Evolutionary conservation across 2,888 invertebrate species (phyloP).

Genomic region (Hypomecis atomaria): DNA sequence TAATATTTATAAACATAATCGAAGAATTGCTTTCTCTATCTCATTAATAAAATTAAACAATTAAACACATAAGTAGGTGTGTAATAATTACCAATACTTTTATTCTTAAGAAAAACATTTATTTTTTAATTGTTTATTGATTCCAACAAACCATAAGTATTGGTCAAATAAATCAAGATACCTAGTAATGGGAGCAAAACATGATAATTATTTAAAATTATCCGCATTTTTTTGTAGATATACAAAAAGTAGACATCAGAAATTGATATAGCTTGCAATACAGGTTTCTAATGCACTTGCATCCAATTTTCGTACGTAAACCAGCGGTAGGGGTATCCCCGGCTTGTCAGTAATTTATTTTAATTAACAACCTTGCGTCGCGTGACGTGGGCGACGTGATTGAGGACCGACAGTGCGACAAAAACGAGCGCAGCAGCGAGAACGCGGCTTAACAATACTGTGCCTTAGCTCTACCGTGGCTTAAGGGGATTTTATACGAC

Average conservation of each 20-base stretch:
- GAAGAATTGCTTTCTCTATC: too few species aligned
- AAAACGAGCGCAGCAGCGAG: constrained; percentile 38
- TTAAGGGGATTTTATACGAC: too few species aligned
- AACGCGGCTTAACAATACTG: constrained; percentile 37
- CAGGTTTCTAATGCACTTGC: not conserved
- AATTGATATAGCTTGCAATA: not conserved
- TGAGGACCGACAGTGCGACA: constrained; percentile 43
- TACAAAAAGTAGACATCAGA: not conserved
- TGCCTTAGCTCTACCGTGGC: not conserved
- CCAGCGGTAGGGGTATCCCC: constrained; percentile 20
- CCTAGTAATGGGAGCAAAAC: too few species aligned
- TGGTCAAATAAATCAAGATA: too few species aligned
- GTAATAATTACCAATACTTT: too few species aligned
- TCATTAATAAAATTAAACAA: too few species aligned
- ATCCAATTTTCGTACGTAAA: constrained; percentile 25
- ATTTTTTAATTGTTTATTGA: too few species aligned
- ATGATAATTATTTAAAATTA: too few species aligned
- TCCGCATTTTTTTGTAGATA: not conserved
- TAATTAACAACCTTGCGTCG: constrained; percentile 49
- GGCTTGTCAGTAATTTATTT: constrained; percentile 50
- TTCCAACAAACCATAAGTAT: too few species aligned
- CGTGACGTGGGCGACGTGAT: constrained; percentile 48
- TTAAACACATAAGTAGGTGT: too few species aligned
- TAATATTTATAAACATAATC: too few species aligned
- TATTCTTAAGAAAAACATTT: too few species aligned